A percentile compares a stretch with the other conserved stretches of the same genome.
Conservation (phyloP, 2,113 vertebrate genomes). For the Agapornis roseicollis region DNA sequence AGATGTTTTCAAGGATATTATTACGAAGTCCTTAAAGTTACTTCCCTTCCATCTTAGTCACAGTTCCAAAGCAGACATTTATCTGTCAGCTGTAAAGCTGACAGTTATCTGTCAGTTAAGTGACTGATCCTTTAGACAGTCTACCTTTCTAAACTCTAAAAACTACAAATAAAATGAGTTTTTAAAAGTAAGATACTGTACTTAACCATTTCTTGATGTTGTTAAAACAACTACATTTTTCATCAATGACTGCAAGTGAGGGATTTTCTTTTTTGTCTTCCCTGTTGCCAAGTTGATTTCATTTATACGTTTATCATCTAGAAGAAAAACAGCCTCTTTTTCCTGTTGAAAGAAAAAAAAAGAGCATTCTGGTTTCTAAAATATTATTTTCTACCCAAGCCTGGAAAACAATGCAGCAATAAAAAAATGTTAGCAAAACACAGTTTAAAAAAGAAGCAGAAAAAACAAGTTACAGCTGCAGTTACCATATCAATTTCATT, state of each 20-base stretch:
- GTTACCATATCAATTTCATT: background rate
- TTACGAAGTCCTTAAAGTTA: background rate
- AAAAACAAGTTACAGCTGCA: background rate
- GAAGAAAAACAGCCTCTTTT: constrained; percentile 88
- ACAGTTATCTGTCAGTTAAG: background rate
- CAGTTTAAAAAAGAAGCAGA: background rate
- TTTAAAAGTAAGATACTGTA: background rate
- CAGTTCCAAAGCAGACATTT: background rate
- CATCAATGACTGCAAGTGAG: constrained; percentile 83
- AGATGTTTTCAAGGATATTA: background rate
- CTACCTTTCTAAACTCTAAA: background rate
- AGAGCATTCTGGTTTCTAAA: background rate
- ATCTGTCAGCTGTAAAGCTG: background rate
- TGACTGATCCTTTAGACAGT: background rate
- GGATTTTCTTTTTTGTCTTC: constrained; percentile 86
- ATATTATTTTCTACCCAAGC: background rate
- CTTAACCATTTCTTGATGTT: constrained; percentile 85
- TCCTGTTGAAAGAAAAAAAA: constrained; percentile 74
- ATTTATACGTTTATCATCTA: constrained; percentile 86
- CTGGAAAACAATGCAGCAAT: background rate
- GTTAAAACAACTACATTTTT: constrained; percentile 81
- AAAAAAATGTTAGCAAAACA: background rate
- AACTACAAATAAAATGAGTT: background rate
- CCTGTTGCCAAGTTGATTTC: constrained; percentile 90
- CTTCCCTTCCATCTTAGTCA: background rate